phyloP scores from a whole-genome alignment of 1,140 invertebrate species.

The Vollenhovia emeryi region DNA sequence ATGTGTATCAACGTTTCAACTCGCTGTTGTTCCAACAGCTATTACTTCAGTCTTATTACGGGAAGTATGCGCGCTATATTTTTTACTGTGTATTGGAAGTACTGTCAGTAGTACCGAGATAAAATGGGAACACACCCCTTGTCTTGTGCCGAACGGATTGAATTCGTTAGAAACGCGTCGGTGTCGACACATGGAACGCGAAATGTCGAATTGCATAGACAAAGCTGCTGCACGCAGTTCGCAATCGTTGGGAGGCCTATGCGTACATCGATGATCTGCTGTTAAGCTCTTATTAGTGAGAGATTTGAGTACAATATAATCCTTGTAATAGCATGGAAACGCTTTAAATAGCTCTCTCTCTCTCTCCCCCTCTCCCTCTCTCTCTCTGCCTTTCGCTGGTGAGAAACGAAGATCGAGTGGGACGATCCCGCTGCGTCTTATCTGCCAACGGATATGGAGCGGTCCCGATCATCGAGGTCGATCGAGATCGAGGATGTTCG shows the following conservation, averaged over 20 bases:
- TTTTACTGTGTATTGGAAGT: too few relatives aligned
- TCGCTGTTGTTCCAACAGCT: too few relatives aligned
- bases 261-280: background rate
- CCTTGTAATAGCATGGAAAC: background rate
- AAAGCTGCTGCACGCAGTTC: background rate
- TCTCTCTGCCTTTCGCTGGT: background rate
- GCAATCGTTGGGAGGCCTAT: background rate
- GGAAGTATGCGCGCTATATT: too few relatives aligned
- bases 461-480: background rate
- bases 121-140: too few relatives aligned
- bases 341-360: background rate
- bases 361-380: background rate
- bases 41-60: too few relatives aligned
- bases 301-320: constrained; percentile 3
- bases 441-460: background rate
- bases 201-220: background rate
- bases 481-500: background rate
- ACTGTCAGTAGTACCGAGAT: too few relatives aligned
- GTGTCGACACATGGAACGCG: background rate
- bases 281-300: constrained; percentile 17
- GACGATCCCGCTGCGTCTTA: background rate
- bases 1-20: too few relatives aligned
- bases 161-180: background rate
- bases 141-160: background rate
- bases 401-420: background rate